Evolutionary conservation across 2,797 vertebrate genomes (phyloP), one percentile per base, ranked within the genome.

Genomic region (Hyperoplus lanceolatus): DNA sequence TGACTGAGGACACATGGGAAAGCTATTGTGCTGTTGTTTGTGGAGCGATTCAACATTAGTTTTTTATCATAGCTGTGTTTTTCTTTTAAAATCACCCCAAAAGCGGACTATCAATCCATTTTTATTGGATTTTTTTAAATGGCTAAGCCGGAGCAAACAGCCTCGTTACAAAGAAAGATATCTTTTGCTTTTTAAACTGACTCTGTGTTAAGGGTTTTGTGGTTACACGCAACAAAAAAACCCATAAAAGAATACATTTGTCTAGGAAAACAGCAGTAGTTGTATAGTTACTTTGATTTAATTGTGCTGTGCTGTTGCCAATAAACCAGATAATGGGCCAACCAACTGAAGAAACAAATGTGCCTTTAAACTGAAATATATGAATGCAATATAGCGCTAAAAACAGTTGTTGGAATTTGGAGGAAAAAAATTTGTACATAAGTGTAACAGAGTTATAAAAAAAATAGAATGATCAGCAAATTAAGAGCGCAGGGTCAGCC

Each of bases 111-210:
- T 53, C 46, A 53, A 71, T 77, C 36, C 6, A 65, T 71, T 61
- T 60, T 43, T 45, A 38, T 50, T 49, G 18, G 4, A n/a, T n/a
- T 68, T 63, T 70, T 62, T 57, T 81, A 45, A 69, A 39, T 43
- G 38, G 49, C 29, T 29, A 29, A 67, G 53, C 41, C n/a, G 4
- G 58, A 67, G 29, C 12, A 49, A 55, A 11, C 10, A 56, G 4
- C 36, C 39, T 46, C 16, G 55, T 49, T 38, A 43, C 45, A 49
- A 29, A 76, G 63, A 63, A 9, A 61, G 6, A 72, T 63, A 58
- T 53, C 16, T 51, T 39, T 54, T 62, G 62, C 43, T 57, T 71
- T 62, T 59, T 58, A 12, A 73, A 70, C 65, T 74, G 9, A 2
- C 59, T 60, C 9, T 50, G 3, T 12, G n/a, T 70, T 48, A 73